phyloP scores from a whole-genome alignment of 2,888 invertebrate species.

The Invenusta paracnida region DNA sequence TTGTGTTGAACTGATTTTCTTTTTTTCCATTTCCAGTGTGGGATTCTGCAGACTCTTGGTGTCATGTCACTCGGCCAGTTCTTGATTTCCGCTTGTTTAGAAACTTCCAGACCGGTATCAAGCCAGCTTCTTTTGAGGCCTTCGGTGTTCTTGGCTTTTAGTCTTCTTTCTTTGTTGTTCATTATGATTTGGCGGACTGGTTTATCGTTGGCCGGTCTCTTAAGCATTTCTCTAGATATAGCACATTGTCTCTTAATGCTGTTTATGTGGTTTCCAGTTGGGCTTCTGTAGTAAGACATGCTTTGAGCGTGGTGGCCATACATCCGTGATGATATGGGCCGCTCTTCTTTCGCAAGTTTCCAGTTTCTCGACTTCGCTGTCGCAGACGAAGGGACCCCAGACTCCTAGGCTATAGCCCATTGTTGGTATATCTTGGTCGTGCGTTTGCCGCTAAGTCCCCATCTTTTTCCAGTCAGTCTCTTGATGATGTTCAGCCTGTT shows the following conservation, averaged over 20 bases:
- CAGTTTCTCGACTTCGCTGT: not conserved
- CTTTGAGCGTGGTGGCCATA: not conserved
- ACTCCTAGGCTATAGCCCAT: not conserved
- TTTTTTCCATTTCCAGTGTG: not conserved
- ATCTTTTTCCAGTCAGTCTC: not conserved
- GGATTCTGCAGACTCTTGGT: not conserved
- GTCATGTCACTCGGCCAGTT: not conserved
- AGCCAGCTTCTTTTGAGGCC: not conserved
- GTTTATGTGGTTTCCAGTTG: not conserved
- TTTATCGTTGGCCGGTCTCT: not conserved
- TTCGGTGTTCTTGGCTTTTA: not conserved
- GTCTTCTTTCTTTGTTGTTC: not conserved
- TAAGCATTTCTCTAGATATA: not conserved
- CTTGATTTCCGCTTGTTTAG: not conserved
- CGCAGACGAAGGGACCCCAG: not conserved
- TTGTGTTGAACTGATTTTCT: not conserved
- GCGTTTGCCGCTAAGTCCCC: not conserved
- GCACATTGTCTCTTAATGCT: not conserved
- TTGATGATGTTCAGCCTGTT: not conserved
- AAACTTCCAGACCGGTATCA: not conserved
- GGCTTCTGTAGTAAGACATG: not conserved
- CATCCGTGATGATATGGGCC: not conserved
- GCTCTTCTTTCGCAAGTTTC: not conserved
- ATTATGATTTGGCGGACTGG: not conserved
- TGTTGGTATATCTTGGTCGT: too few species aligned